These are phyloP conservation scores for Gibbula magus DNA, from an alignment of 2,888 invertebrate genomes.

Conservation along the genomic window DNA sequence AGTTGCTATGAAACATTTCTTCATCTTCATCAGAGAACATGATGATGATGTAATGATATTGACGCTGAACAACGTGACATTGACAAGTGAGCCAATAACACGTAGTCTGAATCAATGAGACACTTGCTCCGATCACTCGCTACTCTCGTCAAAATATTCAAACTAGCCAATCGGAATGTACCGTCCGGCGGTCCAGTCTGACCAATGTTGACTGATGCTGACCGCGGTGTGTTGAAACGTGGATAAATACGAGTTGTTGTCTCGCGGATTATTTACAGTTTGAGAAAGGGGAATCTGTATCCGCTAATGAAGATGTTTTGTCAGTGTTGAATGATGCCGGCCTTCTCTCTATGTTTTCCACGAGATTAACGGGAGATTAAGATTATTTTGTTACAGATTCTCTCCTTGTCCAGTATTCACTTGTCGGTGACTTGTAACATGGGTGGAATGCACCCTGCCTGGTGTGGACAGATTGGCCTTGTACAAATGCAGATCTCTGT, in stretches of 20 bases:
- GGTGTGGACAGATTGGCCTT: too few species aligned
- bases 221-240: neutral
- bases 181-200: neutral
- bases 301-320: neutral
- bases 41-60: too few species aligned
- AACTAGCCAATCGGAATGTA: constrained; percentile 3
- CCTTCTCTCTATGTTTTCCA: neutral
- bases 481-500: too few species aligned
- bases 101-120: too few species aligned
- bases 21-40: too few species aligned
- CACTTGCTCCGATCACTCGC: too few species aligned
- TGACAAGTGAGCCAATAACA: too few species aligned
- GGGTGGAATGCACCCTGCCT: too few species aligned
- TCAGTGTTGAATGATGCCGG: neutral
- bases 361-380: neutral
- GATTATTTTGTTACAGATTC: neutral
- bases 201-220: neutral
- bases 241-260: neutral
- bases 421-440: too few species aligned
- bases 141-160: neutral
- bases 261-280: neutral
- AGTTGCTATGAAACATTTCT: too few species aligned
- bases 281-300: neutral
- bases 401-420: too few species aligned
- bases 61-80: too few species aligned